phyloP scores from a whole-genome alignment of 2,888 invertebrate species.

The Clanis bilineata region DNA sequence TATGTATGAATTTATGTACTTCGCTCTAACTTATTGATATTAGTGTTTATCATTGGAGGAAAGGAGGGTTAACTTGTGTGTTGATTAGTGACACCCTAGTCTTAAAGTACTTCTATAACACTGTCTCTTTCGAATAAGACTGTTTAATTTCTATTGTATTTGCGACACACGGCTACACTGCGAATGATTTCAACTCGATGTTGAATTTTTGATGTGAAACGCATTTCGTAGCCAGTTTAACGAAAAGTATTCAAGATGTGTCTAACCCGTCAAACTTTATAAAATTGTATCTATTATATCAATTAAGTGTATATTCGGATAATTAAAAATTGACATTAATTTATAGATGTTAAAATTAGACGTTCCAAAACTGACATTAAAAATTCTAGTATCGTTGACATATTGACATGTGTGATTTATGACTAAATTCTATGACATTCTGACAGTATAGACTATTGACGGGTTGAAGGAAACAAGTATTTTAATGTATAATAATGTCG shows the following conservation, averaged over 20 bases:
- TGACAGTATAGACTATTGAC: slow-evolving; percentile 21
- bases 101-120: slow-evolving; percentile 55
- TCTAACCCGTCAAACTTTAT: slow-evolving; percentile 20
- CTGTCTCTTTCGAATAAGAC: slow-evolving; percentile 64
- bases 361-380: not conserved
- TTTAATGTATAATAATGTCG: slow-evolving; percentile 46
- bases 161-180: slow-evolving; percentile 19
- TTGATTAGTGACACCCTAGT: slow-evolving; percentile 55
- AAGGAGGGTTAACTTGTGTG: not conserved
- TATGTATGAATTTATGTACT: slow-evolving; percentile 32
- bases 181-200: slow-evolving; percentile 23
- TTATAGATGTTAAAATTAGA: not conserved
- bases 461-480: slow-evolving; percentile 40
- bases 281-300: not conserved
- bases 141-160: slow-evolving; percentile 46
- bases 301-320: not conserved
- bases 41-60: slow-evolving; percentile 32
- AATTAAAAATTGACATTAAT: not conserved
- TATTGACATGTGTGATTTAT: not conserved
- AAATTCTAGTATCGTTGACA: not conserved
- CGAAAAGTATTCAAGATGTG: slow-evolving; percentile 46
- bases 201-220: not conserved
- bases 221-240: slow-evolving; percentile 43
- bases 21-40: slow-evolving; percentile 48
- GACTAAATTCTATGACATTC: not conserved